Evolutionary conservation across 2,113 vertebrate species (phyloP).

Genomic region (Ailurus styani): DNA sequence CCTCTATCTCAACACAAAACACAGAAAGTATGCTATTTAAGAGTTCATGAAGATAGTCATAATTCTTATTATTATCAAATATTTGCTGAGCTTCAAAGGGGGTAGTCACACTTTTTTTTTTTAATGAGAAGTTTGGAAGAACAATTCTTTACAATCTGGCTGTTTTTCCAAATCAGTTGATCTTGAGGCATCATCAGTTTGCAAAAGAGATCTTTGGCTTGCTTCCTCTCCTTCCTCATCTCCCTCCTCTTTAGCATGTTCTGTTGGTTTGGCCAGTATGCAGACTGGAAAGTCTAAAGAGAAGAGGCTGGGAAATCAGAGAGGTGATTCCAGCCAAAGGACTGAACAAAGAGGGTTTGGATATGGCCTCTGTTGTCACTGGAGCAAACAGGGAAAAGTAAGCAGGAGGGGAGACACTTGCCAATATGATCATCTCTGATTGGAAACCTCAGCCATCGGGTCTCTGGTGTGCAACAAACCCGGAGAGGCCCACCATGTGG

Average conservation of each 20-base stretch:
- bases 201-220: neutral
- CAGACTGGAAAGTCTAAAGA: neutral
- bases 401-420: neutral
- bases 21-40: neutral
- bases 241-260: neutral
- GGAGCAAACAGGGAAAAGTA: neutral
- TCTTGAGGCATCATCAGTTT: neutral
- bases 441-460: neutral
- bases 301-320: slow-evolving; percentile 19
- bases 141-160: neutral
- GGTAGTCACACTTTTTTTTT: neutral
- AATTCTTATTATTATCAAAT: neutral
- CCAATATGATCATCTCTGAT: neutral
- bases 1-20: neutral
- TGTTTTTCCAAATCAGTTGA: neutral
- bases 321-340: neutral
- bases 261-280: neutral
- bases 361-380: neutral
- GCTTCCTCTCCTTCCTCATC: neutral
- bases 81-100: neutral
- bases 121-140: neutral
- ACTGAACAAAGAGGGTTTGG: neutral
- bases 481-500: slow-evolving; percentile 80
- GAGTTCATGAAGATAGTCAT: neutral
- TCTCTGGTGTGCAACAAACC: neutral